Conservation (phyloP, 2,888 invertebrate species). For the Clepsis dumicolana region DNA sequence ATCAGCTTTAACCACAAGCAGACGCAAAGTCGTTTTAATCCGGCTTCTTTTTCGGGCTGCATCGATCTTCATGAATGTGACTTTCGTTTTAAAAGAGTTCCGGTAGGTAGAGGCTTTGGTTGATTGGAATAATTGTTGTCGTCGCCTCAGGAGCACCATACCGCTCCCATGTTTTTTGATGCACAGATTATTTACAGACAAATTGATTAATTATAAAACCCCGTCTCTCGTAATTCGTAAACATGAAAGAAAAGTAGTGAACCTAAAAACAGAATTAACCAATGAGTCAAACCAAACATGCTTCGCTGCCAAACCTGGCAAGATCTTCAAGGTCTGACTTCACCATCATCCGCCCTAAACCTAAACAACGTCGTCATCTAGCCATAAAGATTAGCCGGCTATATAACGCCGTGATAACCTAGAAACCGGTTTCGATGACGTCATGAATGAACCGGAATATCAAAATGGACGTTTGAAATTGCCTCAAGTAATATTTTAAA, state of each 20-base stretch:
- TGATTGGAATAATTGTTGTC: neutral
- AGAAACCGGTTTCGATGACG: slow-evolving; percentile 36
- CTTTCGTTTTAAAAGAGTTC: slow-evolving; percentile 34
- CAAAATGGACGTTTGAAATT: slow-evolving; percentile 4
- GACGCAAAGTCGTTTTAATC: slow-evolving; percentile 35
- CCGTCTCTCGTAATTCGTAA: neutral
- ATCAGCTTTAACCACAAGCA: slow-evolving; percentile 36
- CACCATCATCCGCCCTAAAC: slow-evolving; percentile 40
- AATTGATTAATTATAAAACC: neutral
- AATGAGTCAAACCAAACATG: slow-evolving; percentile 32
- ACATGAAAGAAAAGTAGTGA: neutral
- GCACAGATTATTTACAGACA: neutral
- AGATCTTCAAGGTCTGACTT: slow-evolving; percentile 31
- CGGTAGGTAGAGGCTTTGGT: slow-evolving; percentile 17
- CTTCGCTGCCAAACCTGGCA: slow-evolving; percentile 20
- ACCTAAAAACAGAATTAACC: slow-evolving; percentile 5
- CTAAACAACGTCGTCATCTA: slow-evolving; percentile 38
- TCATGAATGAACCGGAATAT: slow-evolving; percentile 15
- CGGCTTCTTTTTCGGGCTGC: slow-evolving; percentile 30
- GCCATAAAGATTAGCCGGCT: slow-evolving; percentile 42
- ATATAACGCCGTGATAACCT: slow-evolving; percentile 41
- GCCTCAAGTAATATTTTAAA: neutral
- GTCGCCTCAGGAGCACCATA: neutral
- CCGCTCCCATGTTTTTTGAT: neutral
- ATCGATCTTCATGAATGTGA: slow-evolving; percentile 32